These are phyloP conservation scores for Nemotelus pantherinus DNA, from an alignment of 2,888 invertebrate species.

Conservation along the genomic window DNA sequence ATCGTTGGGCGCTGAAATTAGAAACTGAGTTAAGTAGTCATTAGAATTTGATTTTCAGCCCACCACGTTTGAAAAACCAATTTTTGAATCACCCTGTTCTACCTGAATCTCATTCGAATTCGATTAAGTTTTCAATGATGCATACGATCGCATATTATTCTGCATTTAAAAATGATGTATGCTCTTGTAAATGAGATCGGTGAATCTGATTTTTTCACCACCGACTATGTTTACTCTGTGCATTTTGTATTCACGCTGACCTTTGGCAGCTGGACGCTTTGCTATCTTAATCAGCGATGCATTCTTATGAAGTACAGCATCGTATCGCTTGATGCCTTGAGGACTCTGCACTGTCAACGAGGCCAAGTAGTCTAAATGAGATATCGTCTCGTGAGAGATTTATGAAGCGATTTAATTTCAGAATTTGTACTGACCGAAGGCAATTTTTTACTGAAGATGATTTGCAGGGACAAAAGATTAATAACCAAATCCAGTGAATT, in stretches of 20 bases:
- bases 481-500: neutral
- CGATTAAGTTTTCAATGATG: no score
- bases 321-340: no score
- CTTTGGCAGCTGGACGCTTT: slow-evolving; percentile 21
- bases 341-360: no score
- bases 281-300: slow-evolving; percentile 23
- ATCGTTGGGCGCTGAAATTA: no score
- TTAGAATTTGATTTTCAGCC: no score
- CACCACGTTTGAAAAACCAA: no score
- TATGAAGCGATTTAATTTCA: slow-evolving; percentile 34
- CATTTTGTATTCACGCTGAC: slow-evolving; percentile 3
- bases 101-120: no score
- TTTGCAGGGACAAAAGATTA: neutral
- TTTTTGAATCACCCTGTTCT: no score
- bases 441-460: neutral
- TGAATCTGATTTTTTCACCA: neutral
- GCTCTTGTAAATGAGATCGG: slow-evolving; percentile 2
- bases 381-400: slow-evolving; percentile 9
- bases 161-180: slow-evolving; percentile 24
- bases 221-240: neutral
- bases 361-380: neutral
- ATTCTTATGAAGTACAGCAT: slow-evolving; percentile 6
- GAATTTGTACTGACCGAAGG: neutral
- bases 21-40: no score
- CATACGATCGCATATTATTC: neutral